Conservation (phyloP, 1,140 invertebrate species). For the Steinernema feltiae region DNA sequence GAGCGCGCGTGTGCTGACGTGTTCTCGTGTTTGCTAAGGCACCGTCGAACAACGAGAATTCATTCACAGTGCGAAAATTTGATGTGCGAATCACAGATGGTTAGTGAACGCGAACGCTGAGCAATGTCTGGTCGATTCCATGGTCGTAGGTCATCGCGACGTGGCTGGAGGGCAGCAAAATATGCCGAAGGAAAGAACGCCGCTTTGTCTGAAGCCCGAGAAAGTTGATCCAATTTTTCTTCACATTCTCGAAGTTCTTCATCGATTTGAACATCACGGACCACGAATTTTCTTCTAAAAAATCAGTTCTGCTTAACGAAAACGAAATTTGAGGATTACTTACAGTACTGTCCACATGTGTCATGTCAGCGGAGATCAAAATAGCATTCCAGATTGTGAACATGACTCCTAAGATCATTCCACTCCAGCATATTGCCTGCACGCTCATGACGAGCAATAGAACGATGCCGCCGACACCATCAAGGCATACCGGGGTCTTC, state of each 20-base stretch:
- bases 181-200: background rate
- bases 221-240: background rate
- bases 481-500: background rate
- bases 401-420: background rate
- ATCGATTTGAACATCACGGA: background rate
- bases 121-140: no score
- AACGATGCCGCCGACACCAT: background rate
- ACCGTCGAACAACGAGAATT: background rate
- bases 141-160: no score
- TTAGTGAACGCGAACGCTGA: no score
- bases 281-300: background rate
- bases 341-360: background rate
- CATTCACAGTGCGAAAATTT: background rate
- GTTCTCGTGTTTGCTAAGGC: background rate
- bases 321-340: background rate
- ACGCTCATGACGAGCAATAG: background rate
- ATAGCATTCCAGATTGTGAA: background rate
- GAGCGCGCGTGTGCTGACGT: conserved; percentile 1
- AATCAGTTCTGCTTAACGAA: background rate
- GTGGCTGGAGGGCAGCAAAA: background rate
- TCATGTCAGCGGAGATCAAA: background rate
- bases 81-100: background rate
- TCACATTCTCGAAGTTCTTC: background rate
- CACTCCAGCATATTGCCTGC: background rate
- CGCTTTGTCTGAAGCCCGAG: background rate